Base-by-base conservation (phyloP, 2,888 invertebrate genomes). In the Chloroclysta siterata region DNA sequence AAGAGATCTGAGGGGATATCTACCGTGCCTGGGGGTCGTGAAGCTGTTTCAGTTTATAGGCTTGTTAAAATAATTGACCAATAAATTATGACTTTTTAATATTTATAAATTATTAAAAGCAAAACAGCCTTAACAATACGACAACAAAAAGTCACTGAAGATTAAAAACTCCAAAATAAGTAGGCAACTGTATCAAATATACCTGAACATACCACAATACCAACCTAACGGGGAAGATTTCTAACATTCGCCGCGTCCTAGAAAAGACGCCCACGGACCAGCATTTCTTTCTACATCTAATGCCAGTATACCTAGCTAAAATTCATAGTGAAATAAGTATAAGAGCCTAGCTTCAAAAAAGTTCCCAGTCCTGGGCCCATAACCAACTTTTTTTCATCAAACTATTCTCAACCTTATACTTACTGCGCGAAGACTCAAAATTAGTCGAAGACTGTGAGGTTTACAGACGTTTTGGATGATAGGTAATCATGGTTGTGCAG, bases 311-410 rank as follows among this genome's bases (percentile, higher is more conserved):
- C 79, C 88, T 91, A 92, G 81, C 93, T 92, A 90, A 92, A 91
- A 89, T 93, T 92, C 93, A 92, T 92, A 92, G 88, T 83, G 80
- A 89, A 93, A 92, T 91, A 90, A 88, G 86, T 90, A 90, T 89
- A 90, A 88, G 90, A 90, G 84, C 86, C 73, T 88, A 84, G 88
- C 88, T 87, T 89, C 89, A 89, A 92, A 90, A 90, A 88, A 85
- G 79, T 73, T 53, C 52, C 15, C 2, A 54, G n/a, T 29, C 54
- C 63, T 71, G 65, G 36, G 29, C 36, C 14, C 60, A 65, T 53
- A 63, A 69, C 29, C 4, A 7, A 56, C 62, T 17, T 36, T 39
- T 2, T 8, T 10, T 5, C 1, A 5, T 0, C 50, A 59, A 39
- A 0, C n/a, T 2, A 52, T 10, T 47, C 41, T 39, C 46, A 39